Base-by-base conservation (phyloP, 2,113 vertebrate genomes). In the Turnix velox region DNA sequence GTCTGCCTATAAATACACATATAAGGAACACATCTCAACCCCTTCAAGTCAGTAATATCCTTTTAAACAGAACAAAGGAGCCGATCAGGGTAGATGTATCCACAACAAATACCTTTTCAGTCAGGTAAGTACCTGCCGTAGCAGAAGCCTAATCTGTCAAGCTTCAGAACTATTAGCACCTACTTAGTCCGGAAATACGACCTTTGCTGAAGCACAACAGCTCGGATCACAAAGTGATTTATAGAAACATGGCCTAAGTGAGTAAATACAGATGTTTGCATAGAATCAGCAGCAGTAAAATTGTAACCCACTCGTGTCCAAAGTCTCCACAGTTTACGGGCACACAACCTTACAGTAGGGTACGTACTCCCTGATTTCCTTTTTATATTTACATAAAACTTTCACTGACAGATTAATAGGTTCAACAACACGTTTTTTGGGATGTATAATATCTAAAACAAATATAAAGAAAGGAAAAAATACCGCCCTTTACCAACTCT, bases 191-290 rank as follows among this genome's bases (percentile, higher is more conserved):
- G 48, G 81, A 87, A 94, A 87, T 27, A 75, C 0, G 52, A 75
- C 37, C 74, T 84, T 45, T 61, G 45, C 28, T 55, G 48, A 4
- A 88, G 37, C 28, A 8, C 23, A 59, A 83, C 4, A 10, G 74
- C 66, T 65, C 17, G 2, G 65, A 28, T 27, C 76, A 80, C 81
- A 45, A 39, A 94, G 54, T 75, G 74, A 90, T 35, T 91, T 73
- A 90, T 6, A 39, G 90, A 77, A 95, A 72, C 1, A 25, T 6
- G 12, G 84, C 81, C 87, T 87, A 18, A 1, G 9, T 63, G 81
- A 88, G 74, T 61, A 84, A 91, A 93, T 81, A 94, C 80, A 82
- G 69, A 54, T 82, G 74, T 89, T 25, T 65, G 71, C 78, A 46
- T 0, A 75, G 78, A 72, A 81, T 30, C 57, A 65, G 18, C 35